phyloP scores from a whole-genome alignment of 1,140 invertebrate genomes.

The Homalodisca vitripennis region DNA sequence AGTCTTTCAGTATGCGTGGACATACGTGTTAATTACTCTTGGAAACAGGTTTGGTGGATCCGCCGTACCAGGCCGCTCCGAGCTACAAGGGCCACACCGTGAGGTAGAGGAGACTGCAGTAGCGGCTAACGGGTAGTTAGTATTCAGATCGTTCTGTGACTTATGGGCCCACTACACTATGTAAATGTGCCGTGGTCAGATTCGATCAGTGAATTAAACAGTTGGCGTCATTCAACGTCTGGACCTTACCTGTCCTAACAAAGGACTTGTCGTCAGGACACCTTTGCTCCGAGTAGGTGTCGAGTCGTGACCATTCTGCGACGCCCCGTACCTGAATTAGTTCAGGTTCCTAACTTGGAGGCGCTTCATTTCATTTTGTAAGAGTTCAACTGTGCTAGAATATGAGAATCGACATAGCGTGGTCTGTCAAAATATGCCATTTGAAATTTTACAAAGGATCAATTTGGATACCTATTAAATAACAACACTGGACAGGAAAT shows the following conservation, averaged over 20 bases:
- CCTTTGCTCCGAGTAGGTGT: no score
- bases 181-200: constrained; percentile 5
- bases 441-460: no score
- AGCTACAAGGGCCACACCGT: neutral
- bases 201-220: constrained; percentile 7
- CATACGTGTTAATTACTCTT: neutral
- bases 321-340: no score
- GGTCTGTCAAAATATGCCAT: no score
- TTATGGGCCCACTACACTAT: constrained; percentile 14
- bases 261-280: neutral
- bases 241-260: neutral
- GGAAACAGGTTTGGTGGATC: neutral
- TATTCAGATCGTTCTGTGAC: constrained; percentile 1
- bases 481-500: no score
- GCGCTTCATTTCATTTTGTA: no score
- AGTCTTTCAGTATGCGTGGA: neutral
- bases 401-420: no score
- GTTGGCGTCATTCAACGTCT: constrained; percentile 5
- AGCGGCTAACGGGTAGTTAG: neutral
- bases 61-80: neutral
- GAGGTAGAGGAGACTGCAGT: neutral
- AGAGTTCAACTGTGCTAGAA: no score
- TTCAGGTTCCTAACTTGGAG: no score
- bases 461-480: no score
- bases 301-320: no score